These are phyloP conservation scores for Pollenia amentaria DNA, from an alignment of 2,888 invertebrate genomes.

Conservation along the genomic window DNA sequence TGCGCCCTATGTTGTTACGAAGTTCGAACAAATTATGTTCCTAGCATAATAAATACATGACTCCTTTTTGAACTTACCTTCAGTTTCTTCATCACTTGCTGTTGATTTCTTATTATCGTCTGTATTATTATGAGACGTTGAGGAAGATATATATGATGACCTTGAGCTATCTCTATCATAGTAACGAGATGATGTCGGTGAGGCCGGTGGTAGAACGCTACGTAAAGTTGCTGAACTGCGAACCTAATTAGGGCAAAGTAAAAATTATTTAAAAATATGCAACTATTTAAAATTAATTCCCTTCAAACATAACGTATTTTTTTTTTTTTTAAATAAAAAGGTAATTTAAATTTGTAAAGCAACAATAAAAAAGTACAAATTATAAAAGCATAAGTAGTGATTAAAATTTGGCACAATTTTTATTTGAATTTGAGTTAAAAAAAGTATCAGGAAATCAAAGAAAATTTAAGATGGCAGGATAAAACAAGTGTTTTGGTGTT, in stretches of 20 bases:
- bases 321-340: slow-evolving; percentile 39
- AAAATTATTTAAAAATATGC: slow-evolving; percentile 13
- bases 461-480: slow-evolving; percentile 18
- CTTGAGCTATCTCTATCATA: slow-evolving; percentile 83
- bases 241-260: slow-evolving; percentile 75
- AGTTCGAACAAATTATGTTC: too few relatives aligned
- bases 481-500: slow-evolving; percentile 46
- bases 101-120: slow-evolving; percentile 78
- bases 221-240: slow-evolving; percentile 79
- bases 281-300: not conserved
- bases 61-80: slow-evolving; percentile 79
- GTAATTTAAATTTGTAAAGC: slow-evolving; percentile 43
- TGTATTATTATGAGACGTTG: slow-evolving; percentile 77
- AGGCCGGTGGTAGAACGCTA: slow-evolving; percentile 82
- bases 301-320: not conserved
- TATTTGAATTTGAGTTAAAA: slow-evolving; percentile 24
- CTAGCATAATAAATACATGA: not conserved
- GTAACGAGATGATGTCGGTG: slow-evolving; percentile 82
- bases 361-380: slow-evolving; percentile 48
- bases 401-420: slow-evolving; percentile 62
- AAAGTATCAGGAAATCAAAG: slow-evolving; percentile 52
- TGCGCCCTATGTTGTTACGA: too few relatives aligned
- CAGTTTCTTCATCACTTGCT: slow-evolving; percentile 80
- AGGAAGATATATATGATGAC: slow-evolving; percentile 78
- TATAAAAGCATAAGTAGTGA: slow-evolving; percentile 42